Conservation (phyloP, 2,888 invertebrate genomes). For the Arctia plantaginis region DNA sequence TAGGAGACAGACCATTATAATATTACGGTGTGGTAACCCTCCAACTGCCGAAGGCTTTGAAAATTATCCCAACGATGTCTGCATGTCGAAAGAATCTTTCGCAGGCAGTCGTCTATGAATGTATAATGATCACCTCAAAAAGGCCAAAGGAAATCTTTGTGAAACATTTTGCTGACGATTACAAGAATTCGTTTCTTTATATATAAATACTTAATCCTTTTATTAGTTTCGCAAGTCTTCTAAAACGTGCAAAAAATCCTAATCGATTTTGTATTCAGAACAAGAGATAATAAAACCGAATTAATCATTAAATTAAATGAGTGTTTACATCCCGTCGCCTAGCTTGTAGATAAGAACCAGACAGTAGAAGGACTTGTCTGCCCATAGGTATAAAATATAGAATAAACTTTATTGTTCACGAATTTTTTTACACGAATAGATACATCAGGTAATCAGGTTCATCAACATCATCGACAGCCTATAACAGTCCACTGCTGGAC, state of each 20-base stretch:
- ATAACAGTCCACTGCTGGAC: no score
- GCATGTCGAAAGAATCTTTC: conserved; percentile 73
- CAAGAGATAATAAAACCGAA: no score
- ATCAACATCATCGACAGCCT: no score
- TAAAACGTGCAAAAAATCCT: neutral
- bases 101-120: conserved; percentile 79
- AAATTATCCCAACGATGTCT: conserved; percentile 69
- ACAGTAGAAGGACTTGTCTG: neutral
- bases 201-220: conserved; percentile 27
- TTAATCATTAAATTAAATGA: no score
- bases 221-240: conserved; percentile 8
- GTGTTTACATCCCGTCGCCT: no score
- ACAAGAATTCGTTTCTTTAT: conserved; percentile 26
- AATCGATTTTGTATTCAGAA: no score
- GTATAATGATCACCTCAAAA: conserved; percentile 75
- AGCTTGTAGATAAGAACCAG: neutral
- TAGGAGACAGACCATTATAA: conserved; percentile 75
- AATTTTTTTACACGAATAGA: neutral
- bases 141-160: conserved; percentile 47
- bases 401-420: neutral
- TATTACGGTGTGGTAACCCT: conserved; percentile 77
- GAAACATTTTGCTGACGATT: conserved; percentile 44
- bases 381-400: neutral
- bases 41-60: conserved; percentile 72
- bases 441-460: neutral